Evolutionary conservation across 2,113 vertebrate genomes (phyloP).

Genomic region (Peromyscus leucopus): DNA sequence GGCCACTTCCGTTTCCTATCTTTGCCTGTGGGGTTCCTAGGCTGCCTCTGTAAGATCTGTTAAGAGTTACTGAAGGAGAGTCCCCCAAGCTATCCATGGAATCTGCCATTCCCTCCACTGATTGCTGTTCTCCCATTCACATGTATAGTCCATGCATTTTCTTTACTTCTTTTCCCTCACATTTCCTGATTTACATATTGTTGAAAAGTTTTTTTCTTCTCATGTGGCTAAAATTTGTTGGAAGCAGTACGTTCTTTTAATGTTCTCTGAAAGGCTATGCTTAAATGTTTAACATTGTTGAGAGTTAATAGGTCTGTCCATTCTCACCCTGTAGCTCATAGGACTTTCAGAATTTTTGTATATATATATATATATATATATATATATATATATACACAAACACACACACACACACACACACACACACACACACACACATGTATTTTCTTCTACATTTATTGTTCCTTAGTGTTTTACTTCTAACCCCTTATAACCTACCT

Average conservation of each 20-base stretch:
- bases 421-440: no score
- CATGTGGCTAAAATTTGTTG: neutral
- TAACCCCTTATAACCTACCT: neutral
- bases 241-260: neutral
- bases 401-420: no score
- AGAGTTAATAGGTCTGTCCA: neutral
- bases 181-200: neutral
- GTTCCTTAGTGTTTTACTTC: neutral
- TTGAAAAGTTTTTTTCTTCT: neutral
- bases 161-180: neutral
- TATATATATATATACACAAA: no score
- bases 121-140: neutral
- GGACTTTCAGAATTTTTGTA: neutral
- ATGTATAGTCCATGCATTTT: neutral
- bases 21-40: neutral
- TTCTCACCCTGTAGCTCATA: neutral
- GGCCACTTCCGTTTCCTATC: neutral
- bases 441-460: neutral
- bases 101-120: neutral
- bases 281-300: neutral
- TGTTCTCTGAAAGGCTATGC: neutral
- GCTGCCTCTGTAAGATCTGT: neutral
- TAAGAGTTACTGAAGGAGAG: neutral
- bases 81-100: neutral
- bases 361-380: no score